A percentile compares a stretch with the other conserved stretches of the same genome.
phyloP scores from a whole-genome alignment of 2,797 vertebrate species.

The Heteromormyrus szaboi region DNA sequence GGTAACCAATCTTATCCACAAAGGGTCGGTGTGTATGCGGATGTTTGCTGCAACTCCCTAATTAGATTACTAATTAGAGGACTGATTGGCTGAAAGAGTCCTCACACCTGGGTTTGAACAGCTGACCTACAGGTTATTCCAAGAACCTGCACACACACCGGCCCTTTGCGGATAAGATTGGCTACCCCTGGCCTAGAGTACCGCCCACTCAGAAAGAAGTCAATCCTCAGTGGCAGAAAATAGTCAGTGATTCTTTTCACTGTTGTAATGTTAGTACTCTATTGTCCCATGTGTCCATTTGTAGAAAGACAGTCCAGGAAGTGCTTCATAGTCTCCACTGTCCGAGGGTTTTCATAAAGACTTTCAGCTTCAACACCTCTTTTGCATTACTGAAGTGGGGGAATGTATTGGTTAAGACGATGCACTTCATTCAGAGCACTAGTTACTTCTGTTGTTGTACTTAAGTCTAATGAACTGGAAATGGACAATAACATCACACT shows the following conservation, averaged over 20 bases:
- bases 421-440: neutral
- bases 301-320: neutral
- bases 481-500: neutral
- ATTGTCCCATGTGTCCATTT: neutral
- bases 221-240: neutral
- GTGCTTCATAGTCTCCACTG: neutral
- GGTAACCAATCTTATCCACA: too few species aligned
- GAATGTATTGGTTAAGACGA: neutral
- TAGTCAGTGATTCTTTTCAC: neutral
- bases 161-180: too few species aligned
- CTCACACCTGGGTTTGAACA: too few species aligned
- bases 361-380: neutral
- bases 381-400: neutral
- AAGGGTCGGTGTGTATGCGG: too few species aligned
- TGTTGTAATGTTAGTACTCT: neutral
- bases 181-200: neutral
- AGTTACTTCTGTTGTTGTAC: neutral
- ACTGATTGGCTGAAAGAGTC: too few species aligned
- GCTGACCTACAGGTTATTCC: too few species aligned
- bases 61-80: too few species aligned
- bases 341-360: neutral
- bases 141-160: too few species aligned
- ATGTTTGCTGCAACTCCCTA: too few species aligned
- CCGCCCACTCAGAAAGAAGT: neutral
- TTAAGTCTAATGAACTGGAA: neutral